Conservation (phyloP, 1,140 invertebrate genomes). For the Sycophaga agraensis region DNA sequence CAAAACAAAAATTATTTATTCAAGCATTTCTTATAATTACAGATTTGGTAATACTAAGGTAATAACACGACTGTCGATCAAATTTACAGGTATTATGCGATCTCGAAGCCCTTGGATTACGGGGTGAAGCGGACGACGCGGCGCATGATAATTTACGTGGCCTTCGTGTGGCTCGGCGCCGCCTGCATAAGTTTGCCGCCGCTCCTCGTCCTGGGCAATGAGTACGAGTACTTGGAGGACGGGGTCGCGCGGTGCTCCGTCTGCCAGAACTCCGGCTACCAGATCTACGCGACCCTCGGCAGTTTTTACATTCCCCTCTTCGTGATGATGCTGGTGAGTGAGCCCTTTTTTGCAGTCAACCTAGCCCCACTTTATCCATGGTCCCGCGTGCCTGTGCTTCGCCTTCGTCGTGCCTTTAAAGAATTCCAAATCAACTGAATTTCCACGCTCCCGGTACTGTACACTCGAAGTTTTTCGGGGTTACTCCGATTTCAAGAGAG, state of each 20-base stretch:
- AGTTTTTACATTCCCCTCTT: conserved; percentile 88
- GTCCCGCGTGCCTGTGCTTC: no score
- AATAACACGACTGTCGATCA: no score
- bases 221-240: conserved; percentile 61
- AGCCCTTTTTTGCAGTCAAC: no score
- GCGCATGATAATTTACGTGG: conserved; percentile 81
- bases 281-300: conserved; percentile 86
- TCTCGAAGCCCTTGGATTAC: conserved; percentile 88
- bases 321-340: conserved; percentile 78
- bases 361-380: no score
- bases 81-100: conserved; percentile 75
- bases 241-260: conserved; percentile 74
- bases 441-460: no score
- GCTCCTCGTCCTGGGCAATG: conserved; percentile 84
- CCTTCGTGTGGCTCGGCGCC: conserved; percentile 85
- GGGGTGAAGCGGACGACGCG: conserved; percentile 82
- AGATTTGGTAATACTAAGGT: no score
- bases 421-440: no score
- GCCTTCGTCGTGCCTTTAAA: no score
- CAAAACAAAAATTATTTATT: no score
- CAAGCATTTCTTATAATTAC: no score
- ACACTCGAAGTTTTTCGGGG: no score
- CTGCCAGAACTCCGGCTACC: conserved; percentile 84
- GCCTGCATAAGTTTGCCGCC: conserved; percentile 88
- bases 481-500: no score